Evolutionary conservation across 2,888 invertebrate species (phyloP), one percentile per base, ranked within the genome.

Genomic region (Nephrotoma appendiculata): DNA sequence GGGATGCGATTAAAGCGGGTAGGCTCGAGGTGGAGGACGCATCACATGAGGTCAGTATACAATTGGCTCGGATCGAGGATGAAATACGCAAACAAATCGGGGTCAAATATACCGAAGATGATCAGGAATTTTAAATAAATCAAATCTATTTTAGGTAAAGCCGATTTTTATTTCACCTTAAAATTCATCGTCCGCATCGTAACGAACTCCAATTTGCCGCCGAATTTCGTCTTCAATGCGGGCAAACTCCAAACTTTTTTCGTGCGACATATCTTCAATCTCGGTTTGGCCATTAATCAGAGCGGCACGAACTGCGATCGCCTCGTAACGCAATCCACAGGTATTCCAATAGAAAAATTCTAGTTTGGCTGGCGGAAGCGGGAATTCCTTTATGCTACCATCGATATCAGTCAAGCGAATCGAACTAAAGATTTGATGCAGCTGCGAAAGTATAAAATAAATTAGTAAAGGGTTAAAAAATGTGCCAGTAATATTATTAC

Each of bases 241-340:
- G 0, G 96, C 95, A 88, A 97, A 91, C 12, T 94, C 91, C 86
- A 96, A 91, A 84, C 95, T 95, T 88, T 96, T 95, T 86, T 94
- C 93, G 88, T 95, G 94, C 86, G 93, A 92, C 89, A 97, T 93
- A 88, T 93, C 93, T 0, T 94, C 93, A 90, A 96, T 95, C 91
- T 97, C 96, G 87, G 93, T 90, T 88, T 94, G 91, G 88, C 95
- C 95, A 93, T 92, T 90, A 89, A 92, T 92, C 48, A 97, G 93
- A 89, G 96, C 96, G 87, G 94, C 92, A 89, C 95, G 94, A 86
- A 94, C 96, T 91, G 96, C 96, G 88, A 94, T 94, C 48, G 96
- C 97, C 91, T 97, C 95, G 90, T 96, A 97, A 88, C 94, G 92
- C 86, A 97, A 92, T 1, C 96, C 96, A 41, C 94, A 94, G 88